These are phyloP conservation scores for Ciconia nigra DNA, from an alignment of 2,797 vertebrate genomes.

Conservation along the genomic window DNA sequence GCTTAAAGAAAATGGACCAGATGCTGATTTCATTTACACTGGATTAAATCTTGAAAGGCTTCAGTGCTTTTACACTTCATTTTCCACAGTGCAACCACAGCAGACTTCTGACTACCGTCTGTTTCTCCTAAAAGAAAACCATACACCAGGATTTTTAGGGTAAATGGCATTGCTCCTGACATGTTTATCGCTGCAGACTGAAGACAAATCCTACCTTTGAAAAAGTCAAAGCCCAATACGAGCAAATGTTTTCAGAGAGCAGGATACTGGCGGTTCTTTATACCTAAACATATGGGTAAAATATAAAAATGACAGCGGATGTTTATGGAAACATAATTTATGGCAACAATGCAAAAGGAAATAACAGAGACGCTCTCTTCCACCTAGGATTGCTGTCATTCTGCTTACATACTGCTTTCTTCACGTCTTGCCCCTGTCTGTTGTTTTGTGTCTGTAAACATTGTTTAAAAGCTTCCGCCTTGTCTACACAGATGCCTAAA, in stretches of 20 bases:
- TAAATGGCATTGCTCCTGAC: not conserved
- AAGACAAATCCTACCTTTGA: not conserved
- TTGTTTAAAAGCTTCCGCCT: not conserved
- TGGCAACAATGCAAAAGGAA: conserved; percentile 22
- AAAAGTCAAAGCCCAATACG: not conserved
- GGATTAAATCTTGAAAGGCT: not conserved
- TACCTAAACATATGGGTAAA: not conserved
- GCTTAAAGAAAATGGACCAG: not conserved
- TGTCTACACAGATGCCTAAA: not conserved
- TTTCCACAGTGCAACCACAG: not conserved
- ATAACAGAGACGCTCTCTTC: conserved; percentile 23
- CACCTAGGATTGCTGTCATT: not conserved
- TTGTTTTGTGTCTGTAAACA: not conserved
- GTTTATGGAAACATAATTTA: not conserved
- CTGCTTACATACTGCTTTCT: not conserved
- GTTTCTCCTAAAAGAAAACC: not conserved
- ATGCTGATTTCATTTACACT: not conserved
- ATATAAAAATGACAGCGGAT: conserved; percentile 3
- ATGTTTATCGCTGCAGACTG: not conserved
- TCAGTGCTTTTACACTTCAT: not conserved
- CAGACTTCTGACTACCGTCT: not conserved
- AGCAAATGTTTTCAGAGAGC: conserved; percentile 37
- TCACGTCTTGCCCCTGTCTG: not conserved
- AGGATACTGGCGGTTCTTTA: conserved; percentile 13
- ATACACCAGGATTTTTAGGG: not conserved